Conservation (phyloP, 2,113 vertebrate species). For the Amazona guildingii region DNA sequence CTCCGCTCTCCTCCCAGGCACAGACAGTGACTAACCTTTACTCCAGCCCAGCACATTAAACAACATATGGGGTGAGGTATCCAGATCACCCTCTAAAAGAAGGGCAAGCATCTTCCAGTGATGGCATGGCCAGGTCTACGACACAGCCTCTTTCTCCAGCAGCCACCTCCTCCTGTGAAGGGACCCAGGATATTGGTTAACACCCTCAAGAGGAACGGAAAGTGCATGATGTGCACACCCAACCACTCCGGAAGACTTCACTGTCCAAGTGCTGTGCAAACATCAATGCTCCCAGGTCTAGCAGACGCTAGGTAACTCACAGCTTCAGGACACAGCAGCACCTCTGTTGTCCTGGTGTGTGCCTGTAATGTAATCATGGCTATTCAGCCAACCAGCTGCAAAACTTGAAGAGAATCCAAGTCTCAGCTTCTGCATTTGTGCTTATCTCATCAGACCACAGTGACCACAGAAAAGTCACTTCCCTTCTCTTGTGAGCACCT, state of each 20-base stretch:
- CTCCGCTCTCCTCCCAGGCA: background rate
- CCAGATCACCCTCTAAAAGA: background rate
- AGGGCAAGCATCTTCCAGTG: background rate
- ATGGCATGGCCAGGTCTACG: fast-evolving
- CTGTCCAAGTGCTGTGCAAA: background rate
- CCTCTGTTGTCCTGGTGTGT: background rate
- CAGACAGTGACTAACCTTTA: background rate
- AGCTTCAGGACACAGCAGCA: background rate
- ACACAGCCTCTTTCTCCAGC: background rate
- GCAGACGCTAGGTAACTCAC: background rate
- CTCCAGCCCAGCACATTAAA: background rate
- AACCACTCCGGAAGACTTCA: background rate
- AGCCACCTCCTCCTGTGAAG: background rate
- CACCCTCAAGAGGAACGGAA: fast-evolving
- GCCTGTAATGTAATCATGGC: background rate
- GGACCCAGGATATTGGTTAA: background rate
- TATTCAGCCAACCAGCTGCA: background rate
- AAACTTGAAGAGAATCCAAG: background rate
- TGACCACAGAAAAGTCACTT: background rate
- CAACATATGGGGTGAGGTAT: background rate
- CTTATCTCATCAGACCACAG: constrained; percentile 38
- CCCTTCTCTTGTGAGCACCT: constrained; percentile 8
- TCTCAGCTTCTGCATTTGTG: background rate
- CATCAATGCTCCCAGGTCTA: background rate
- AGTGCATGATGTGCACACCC: background rate